Percentiles rank a stretch among this genome's conserved stretches.
Conservation (phyloP, 2,888 invertebrate species). For the Dryococelus australis region DNA sequence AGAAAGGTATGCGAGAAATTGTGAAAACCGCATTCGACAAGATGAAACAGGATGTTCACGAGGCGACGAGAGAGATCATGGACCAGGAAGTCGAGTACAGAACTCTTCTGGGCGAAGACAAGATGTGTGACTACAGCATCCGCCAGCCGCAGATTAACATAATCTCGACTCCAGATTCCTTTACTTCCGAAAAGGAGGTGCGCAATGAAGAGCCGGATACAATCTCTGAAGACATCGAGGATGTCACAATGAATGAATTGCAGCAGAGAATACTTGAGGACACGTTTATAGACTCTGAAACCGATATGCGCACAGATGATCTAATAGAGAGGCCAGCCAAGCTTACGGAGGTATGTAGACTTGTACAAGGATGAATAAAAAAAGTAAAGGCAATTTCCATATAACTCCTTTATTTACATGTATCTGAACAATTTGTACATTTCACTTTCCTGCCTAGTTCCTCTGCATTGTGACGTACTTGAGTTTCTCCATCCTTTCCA, state of each 20-base stretch:
- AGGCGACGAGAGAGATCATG: background rate
- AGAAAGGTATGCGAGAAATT: background rate
- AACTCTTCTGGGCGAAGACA: background rate
- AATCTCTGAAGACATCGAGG: background rate
- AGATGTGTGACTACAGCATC: background rate
- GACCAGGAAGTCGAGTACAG: background rate
- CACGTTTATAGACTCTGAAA: background rate
- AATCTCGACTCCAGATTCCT: background rate
- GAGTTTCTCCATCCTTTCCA: too few relatives aligned
- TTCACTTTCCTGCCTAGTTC: too few relatives aligned
- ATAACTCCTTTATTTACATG: too few relatives aligned
- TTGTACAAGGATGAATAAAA: background rate
- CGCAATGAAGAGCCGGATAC: background rate
- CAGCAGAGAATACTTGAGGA: background rate
- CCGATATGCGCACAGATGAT: background rate
- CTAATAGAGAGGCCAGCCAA: background rate
- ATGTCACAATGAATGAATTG: background rate
- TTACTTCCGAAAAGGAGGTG: background rate
- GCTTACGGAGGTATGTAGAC: background rate
- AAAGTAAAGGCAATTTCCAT: too few relatives aligned
- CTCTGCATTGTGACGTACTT: too few relatives aligned
- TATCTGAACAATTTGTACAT: too few relatives aligned
- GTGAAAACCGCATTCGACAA: background rate
- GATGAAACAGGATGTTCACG: background rate
- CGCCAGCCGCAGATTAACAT: background rate